Conservation (phyloP, 2,797 vertebrate species). For the Brotula barbata region DNA sequence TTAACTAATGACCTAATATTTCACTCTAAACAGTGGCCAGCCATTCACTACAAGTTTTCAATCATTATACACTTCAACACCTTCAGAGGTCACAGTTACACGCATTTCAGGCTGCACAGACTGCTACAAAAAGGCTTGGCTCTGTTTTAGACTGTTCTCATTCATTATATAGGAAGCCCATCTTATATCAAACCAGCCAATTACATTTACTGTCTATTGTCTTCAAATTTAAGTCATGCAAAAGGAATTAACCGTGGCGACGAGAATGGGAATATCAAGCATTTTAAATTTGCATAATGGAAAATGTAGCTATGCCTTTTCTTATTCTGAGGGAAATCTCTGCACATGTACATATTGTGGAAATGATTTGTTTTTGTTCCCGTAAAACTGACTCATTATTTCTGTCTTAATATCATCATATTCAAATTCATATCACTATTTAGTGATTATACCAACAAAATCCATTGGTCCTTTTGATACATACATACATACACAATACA, state of each 20-base stretch:
- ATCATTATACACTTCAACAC: conserved; percentile 25
- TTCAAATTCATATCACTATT: too few relatives aligned
- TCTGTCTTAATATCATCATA: too few relatives aligned
- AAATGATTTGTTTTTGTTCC: not conserved
- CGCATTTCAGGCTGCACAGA: not conserved
- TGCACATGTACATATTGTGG: too few relatives aligned
- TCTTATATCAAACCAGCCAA: conserved; percentile 7
- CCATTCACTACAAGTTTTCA: conserved; percentile 24
- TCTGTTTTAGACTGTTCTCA: not conserved
- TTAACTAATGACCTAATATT: conserved; percentile 53
- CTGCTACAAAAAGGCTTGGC: not conserved
- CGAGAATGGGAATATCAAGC: conserved; percentile 20
- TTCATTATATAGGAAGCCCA: not conserved
- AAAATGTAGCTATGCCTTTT: conserved; percentile 11
- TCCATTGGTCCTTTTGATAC: too few relatives aligned
- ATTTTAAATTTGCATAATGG: conserved; percentile 21
- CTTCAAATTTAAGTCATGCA: not conserved
- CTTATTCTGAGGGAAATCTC: too few relatives aligned
- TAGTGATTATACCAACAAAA: too few relatives aligned
- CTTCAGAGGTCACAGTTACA: not conserved
- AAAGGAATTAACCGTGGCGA: not conserved
- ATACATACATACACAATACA: too few relatives aligned
- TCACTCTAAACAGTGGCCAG: conserved; percentile 16
- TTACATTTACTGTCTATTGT: conserved; percentile 29
- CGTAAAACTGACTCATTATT: not conserved